Conservation (phyloP, 2,113 vertebrate species). For the Catagonus wagneri region DNA sequence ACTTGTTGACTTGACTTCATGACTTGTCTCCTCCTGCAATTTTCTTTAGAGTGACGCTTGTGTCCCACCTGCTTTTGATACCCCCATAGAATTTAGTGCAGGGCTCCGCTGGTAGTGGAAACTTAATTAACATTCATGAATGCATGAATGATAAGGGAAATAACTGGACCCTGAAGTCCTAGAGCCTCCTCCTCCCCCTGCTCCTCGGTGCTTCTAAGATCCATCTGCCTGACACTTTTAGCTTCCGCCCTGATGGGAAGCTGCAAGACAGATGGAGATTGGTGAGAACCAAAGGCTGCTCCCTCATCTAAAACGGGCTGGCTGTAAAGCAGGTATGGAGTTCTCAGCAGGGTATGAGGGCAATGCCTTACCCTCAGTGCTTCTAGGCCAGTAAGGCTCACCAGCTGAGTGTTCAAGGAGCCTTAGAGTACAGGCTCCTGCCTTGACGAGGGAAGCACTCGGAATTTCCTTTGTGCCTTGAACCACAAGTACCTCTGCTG, state of each 20-base stretch:
- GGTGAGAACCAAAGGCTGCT: background rate
- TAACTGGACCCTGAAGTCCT: background rate
- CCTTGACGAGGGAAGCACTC: background rate
- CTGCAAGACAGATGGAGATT: background rate
- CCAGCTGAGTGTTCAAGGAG: background rate
- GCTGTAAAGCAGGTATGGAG: background rate
- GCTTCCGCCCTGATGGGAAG: background rate
- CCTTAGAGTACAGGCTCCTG: background rate
- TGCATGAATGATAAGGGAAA: background rate
- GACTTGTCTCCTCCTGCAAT: background rate
- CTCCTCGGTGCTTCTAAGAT: background rate
- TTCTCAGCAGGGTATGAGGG: background rate
- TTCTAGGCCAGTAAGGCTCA: background rate
- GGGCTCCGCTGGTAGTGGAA: background rate
- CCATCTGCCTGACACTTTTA: background rate
- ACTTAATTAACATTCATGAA: slow-evolving; percentile 2
- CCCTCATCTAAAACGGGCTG: background rate
- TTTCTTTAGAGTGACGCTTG: background rate
- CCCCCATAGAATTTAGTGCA: background rate
- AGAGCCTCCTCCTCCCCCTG: background rate
- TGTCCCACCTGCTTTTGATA: background rate
- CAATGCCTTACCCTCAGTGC: background rate
- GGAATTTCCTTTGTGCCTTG: background rate
- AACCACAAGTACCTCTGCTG: background rate
- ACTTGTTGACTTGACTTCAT: background rate